Evolutionary conservation across 2,113 vertebrate species (phyloP).

Genomic region (Nerophis lumbriciformis): DNA sequence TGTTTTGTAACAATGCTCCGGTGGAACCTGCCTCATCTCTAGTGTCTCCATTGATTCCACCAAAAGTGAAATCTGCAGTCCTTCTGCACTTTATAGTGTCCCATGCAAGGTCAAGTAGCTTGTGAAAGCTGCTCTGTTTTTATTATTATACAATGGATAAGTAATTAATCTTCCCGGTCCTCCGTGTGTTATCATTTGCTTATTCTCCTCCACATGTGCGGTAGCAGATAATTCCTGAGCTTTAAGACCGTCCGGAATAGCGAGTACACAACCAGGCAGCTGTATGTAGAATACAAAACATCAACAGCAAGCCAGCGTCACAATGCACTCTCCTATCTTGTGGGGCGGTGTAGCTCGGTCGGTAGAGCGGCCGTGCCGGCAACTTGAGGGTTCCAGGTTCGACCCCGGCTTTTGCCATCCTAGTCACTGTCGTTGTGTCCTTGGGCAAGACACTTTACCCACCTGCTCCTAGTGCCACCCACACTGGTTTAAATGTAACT

Average conservation of each 20-base stretch:
- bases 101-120: constrained; percentile 56
- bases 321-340: constrained; percentile 34
- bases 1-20: constrained; percentile 52
- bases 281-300: constrained; percentile 49
- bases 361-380: too few species aligned
- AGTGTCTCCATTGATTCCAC: constrained; percentile 41
- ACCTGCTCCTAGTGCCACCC: too few species aligned
- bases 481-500: too few species aligned
- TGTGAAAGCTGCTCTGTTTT: constrained; percentile 27
- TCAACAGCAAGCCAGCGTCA: constrained; percentile 42
- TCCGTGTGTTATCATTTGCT: constrained; percentile 27
- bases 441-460: too few species aligned
- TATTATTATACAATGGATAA: constrained; percentile 12
- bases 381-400: too few species aligned
- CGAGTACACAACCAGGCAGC: constrained; percentile 17
- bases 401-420: too few species aligned
- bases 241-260: constrained; percentile 25
- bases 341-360: too few species aligned
- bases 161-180: constrained; percentile 34
- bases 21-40: constrained; percentile 37
- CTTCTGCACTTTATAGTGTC: constrained; percentile 47
- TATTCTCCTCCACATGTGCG: constrained; percentile 9
- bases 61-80: constrained; percentile 32
- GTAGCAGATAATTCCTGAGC: constrained; percentile 1
- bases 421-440: too few species aligned